Percentiles rank a stretch among this genome's conserved stretches.
phyloP scores from a whole-genome alignment of 2,113 vertebrate species.

The Sclerurus mexicanus region DNA sequence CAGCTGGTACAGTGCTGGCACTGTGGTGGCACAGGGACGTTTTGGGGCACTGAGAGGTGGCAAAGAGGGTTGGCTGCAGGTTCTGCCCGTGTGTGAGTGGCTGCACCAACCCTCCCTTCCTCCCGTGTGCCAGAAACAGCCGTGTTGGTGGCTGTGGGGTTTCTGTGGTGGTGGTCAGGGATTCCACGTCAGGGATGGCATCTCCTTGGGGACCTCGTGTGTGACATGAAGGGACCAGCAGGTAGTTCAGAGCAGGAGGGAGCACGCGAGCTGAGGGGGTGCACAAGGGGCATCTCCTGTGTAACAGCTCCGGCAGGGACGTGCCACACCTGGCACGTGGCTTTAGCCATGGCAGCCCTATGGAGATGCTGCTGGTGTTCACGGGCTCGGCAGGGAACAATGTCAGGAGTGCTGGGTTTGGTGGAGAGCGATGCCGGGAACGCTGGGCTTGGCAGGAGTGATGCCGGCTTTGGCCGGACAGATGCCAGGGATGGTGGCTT shows the following conservation, averaged over 20 bases:
- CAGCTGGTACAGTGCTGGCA: rapidly evolving
- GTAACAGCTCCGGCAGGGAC: not conserved
- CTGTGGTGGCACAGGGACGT: rapidly evolving
- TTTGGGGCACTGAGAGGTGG: not conserved
- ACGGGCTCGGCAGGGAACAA: not conserved
- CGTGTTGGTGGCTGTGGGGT: rapidly evolving
- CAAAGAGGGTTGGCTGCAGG: rapidly evolving
- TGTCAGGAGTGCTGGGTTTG: not conserved
- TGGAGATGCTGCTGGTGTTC: not conserved
- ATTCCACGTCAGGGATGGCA: rapidly evolving
- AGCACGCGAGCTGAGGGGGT: rapidly evolving
- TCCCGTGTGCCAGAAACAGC: not conserved
- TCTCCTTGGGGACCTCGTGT: rapidly evolving
- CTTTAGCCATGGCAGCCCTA: rapidly evolving
- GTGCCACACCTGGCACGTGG: rapidly evolving
- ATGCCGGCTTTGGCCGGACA: not conserved
- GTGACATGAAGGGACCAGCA: rapidly evolving
- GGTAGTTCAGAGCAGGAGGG: not conserved
- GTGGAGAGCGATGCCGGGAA: rapidly evolving
- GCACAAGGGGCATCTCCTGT: not conserved
- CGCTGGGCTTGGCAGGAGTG: not conserved
- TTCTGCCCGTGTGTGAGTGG: not conserved
- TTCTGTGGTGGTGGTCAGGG: not conserved
- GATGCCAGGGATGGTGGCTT: not conserved
- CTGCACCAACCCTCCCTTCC: not conserved